Conservation (phyloP, 2,113 vertebrate genomes). For the Colossoma macropomum region DNA sequence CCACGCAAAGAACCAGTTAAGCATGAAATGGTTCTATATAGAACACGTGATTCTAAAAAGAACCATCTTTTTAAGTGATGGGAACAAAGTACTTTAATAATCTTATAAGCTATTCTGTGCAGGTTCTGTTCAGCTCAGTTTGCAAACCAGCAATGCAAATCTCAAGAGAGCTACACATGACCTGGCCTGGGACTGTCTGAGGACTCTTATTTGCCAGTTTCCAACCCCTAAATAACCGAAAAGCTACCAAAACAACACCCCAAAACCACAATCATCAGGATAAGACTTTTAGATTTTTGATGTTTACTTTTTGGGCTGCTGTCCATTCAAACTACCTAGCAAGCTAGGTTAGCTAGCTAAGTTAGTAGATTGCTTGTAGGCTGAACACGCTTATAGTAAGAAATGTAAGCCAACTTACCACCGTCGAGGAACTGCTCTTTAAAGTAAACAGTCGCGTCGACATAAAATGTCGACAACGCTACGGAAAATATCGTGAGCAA, state of each 20-base stretch:
- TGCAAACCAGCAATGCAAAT: neutral
- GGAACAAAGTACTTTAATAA: too few relatives aligned
- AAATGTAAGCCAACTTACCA: conserved; percentile 47
- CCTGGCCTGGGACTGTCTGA: neutral
- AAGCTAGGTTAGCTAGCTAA: too few relatives aligned
- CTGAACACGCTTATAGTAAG: neutral
- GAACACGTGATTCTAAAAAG: too few relatives aligned
- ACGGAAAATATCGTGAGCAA: conserved; percentile 21
- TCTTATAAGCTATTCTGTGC: too few relatives aligned
- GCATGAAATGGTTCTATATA: too few relatives aligned
- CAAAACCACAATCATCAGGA: neutral
- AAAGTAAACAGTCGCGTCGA: conserved; percentile 51
- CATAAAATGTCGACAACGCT: conserved; percentile 19
- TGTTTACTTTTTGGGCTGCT: too few relatives aligned
- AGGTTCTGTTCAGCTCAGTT: too few relatives aligned
- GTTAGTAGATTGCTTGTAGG: neutral
- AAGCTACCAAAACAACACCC: neutral
- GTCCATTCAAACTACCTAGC: too few relatives aligned
- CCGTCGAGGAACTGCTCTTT: conserved; percentile 57
- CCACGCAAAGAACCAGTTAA: too few relatives aligned
- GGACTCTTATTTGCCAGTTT: too few relatives aligned
- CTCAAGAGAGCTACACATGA: neutral
- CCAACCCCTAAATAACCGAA: neutral
- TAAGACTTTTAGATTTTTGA: too few relatives aligned
- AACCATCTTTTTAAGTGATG: too few relatives aligned